A percentile compares a stretch with the other conserved stretches of the same genome.
Conservation (phyloP, 2,797 vertebrate species). For the Halcyon chelicuti region DNA sequence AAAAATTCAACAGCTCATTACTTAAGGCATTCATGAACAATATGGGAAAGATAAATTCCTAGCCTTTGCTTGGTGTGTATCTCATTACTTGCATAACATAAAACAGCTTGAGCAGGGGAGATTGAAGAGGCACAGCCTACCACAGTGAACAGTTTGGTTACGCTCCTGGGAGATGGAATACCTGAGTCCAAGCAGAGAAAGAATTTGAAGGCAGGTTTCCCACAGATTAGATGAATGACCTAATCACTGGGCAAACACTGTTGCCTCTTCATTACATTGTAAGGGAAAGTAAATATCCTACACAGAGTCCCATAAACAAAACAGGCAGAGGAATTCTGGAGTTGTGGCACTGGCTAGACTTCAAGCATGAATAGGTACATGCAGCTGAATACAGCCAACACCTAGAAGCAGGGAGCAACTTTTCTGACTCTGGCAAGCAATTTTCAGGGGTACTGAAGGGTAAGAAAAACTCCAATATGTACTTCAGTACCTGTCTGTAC, state of each 20-base stretch:
- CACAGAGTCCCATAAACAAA: not conserved
- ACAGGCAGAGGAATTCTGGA: not conserved
- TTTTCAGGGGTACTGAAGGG: not conserved
- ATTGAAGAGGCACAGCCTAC: not conserved
- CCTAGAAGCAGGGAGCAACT: not conserved
- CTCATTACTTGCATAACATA: not conserved
- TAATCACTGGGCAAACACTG: not conserved
- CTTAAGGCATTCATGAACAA: not conserved
- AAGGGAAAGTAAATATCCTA: not conserved
- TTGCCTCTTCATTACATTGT: not conserved
- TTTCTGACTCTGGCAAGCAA: not conserved
- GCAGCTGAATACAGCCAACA: not conserved
- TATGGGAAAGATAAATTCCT: not conserved
- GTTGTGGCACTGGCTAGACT: not conserved
- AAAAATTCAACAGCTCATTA: not conserved
- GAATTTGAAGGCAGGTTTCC: not conserved
- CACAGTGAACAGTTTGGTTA: not conserved
- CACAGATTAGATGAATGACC: not conserved
- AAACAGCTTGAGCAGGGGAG: not conserved
- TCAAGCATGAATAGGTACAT: not conserved
- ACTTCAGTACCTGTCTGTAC: not conserved
- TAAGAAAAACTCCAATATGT: not conserved
- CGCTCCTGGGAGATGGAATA: not conserved
- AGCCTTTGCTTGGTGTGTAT: not conserved
- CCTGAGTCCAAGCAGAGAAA: not conserved